phyloP scores from a whole-genome alignment of 2,888 invertebrate genomes.

The Cepaea hortensis region DNA sequence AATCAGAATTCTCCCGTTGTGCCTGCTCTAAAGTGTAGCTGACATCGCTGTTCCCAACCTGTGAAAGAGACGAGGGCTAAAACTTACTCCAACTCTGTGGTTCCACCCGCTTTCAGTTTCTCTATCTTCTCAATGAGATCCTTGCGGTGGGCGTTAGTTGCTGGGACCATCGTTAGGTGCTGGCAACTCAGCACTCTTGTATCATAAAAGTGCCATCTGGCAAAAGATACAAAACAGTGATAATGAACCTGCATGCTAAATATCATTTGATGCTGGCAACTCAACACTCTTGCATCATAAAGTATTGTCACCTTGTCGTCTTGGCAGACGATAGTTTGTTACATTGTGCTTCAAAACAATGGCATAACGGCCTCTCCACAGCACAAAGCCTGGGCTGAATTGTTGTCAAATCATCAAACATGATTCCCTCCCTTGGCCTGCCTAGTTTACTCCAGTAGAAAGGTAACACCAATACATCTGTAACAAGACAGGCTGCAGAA shows the following conservation, averaged over 20 bases:
- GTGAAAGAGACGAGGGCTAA: not conserved
- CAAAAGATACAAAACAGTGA: slow-evolving; percentile 13
- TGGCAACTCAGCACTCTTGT: slow-evolving; percentile 76
- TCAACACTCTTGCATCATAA: slow-evolving; percentile 71
- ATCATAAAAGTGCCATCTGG: slow-evolving; percentile 73
- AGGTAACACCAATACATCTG: too few relatives aligned
- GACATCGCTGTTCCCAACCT: not conserved
- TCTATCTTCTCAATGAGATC: slow-evolving; percentile 76
- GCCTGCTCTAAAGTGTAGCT: too few relatives aligned
- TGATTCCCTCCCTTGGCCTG: not conserved
- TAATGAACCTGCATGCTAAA: too few relatives aligned
- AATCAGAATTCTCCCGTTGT: too few relatives aligned
- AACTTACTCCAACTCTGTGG: slow-evolving; percentile 76
- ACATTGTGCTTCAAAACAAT: too few relatives aligned
- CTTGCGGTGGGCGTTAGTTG: slow-evolving; percentile 75
- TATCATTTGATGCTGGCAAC: slow-evolving; percentile 69
- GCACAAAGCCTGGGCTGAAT: too few relatives aligned
- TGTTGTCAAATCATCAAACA: not conserved
- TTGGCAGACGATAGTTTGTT: too few relatives aligned
- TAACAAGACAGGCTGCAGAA: too few relatives aligned
- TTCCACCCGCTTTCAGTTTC: slow-evolving; percentile 75
- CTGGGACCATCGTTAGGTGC: slow-evolving; percentile 74
- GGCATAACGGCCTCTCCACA: too few relatives aligned
- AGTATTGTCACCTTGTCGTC: too few relatives aligned
- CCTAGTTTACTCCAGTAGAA: too few relatives aligned